Base-by-base conservation (phyloP, 2,797 vertebrate species). In the Pseudomugil tenellus region DNA sequence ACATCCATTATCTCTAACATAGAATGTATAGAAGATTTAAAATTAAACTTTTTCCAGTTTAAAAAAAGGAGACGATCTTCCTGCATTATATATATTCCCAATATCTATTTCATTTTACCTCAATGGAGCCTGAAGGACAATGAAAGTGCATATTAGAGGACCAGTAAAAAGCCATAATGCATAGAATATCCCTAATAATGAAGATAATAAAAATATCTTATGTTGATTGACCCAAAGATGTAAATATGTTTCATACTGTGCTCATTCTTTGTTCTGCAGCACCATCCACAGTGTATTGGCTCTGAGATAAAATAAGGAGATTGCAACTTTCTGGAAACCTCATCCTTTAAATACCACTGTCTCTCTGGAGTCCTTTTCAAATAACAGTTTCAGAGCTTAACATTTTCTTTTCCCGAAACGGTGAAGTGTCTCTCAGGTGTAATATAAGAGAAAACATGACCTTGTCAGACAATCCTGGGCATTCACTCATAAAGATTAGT, bases 401-500 rank as follows among this genome's bases (percentile, higher is more conserved):
- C 51, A 41, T 72, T 74, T 74, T 70, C 62, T 82, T 43, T 83
- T 76, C 83, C 69, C 53, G 83, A 55, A 76, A 66, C 72, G 72
- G 52, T 6, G 4, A 81, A 58, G 56, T 66, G 68, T 77, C 85
- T 85, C 84, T 75, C 60, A 67, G 70, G 77, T 87, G 72, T 81
- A 58, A 84, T 81, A 80, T 2, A 64, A 72, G 26, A 72, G 76
- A 43, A 80, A 72, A 65, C 51, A 39, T 83, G 82, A 86, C 87
- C 83, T 87, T 83, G 89, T 78, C 89, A 79, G 54, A 75, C 69
- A 89, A 80, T 77, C 59, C 58, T 57, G 34, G 58, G 59, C 66
- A 59, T 62, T 83, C 56, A 57, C 71, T 80, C 76, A 65, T 79
- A 74, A 76, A 79, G 71, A 86, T 82, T 62, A 76, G 58, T 80